A percentile compares a stretch with the other conserved stretches of the same genome.
Conservation (phyloP, 2,888 invertebrate genomes). For the Andricus curvator region DNA sequence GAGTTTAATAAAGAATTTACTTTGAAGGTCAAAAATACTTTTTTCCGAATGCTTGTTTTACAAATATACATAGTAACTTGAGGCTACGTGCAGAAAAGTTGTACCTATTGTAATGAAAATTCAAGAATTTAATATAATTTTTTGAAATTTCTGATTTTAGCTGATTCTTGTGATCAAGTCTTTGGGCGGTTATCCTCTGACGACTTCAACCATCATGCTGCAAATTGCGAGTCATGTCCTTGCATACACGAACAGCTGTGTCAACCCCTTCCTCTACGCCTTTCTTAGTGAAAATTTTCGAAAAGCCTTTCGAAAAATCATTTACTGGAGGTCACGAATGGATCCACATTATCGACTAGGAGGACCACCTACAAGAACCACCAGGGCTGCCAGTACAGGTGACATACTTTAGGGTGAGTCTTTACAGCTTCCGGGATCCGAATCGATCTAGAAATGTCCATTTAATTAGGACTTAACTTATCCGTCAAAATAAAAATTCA, state of each 20-base stretch:
- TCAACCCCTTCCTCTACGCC: constrained; percentile 96
- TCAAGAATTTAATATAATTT: neutral
- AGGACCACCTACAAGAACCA: constrained; percentile 83
- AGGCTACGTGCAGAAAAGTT: too few relatives aligned
- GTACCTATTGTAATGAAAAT: too few relatives aligned
- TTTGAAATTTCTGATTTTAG: constrained; percentile 79
- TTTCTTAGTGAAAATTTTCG: constrained; percentile 97
- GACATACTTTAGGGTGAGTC: constrained; percentile 81
- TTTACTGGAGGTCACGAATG: constrained; percentile 81
- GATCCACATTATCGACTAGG: constrained; percentile 78
- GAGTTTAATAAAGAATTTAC: too few relatives aligned
- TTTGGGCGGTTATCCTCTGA: constrained; percentile 85
- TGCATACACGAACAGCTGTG: constrained; percentile 96
- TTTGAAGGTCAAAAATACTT: too few relatives aligned
- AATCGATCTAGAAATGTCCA: neutral
- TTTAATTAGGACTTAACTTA: neutral
- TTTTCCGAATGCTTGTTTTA: too few relatives aligned
- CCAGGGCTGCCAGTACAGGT: constrained; percentile 84
- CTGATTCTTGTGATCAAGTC: constrained; percentile 90
- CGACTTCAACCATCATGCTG: constrained; percentile 84
- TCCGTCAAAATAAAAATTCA: neutral
- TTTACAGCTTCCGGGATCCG: constrained; percentile 27
- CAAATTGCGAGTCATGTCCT: constrained; percentile 89
- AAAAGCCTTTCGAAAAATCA: constrained; percentile 89
- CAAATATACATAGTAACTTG: too few relatives aligned